These are phyloP conservation scores for Turritopsis dohrnii DNA, from an alignment of 30 jellyfish, hydroid and myxozoan genomes.

Conservation along the genomic window DNA sequence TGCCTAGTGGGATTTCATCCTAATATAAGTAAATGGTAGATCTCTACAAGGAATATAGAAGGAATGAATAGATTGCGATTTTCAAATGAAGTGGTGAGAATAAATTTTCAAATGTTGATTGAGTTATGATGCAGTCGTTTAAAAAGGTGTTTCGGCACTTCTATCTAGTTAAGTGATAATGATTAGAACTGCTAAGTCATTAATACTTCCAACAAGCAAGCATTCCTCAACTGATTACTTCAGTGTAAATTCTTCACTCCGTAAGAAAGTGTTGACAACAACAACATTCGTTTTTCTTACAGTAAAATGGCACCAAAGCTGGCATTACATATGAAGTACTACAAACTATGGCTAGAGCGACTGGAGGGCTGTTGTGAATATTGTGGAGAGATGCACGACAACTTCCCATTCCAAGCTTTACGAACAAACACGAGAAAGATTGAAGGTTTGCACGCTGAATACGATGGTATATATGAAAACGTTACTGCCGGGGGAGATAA, in stretches of 20 bases:
- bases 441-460: neutral
- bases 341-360: neutral
- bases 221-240: neutral
- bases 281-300: neutral
- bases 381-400: neutral
- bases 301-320: constrained; percentile 3
- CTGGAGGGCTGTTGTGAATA: neutral
- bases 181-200: neutral
- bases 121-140: neutral
- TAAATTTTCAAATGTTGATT: neutral
- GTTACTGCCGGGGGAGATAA: neutral
- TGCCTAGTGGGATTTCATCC: neutral
- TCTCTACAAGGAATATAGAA: neutral
- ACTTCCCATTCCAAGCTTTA: neutral
- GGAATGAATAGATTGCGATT: neutral
- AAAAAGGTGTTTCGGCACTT: neutral
- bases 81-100: too few species aligned
- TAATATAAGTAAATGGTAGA: neutral
- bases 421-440: neutral
- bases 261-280: neutral
- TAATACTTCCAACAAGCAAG: neutral
- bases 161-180: neutral
- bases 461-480: neutral
- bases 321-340: neutral
- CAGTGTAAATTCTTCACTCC: neutral